These are phyloP conservation scores for Petrolisthes manimaculis DNA, from an alignment of 2,888 invertebrate genomes.

Conservation along the genomic window DNA sequence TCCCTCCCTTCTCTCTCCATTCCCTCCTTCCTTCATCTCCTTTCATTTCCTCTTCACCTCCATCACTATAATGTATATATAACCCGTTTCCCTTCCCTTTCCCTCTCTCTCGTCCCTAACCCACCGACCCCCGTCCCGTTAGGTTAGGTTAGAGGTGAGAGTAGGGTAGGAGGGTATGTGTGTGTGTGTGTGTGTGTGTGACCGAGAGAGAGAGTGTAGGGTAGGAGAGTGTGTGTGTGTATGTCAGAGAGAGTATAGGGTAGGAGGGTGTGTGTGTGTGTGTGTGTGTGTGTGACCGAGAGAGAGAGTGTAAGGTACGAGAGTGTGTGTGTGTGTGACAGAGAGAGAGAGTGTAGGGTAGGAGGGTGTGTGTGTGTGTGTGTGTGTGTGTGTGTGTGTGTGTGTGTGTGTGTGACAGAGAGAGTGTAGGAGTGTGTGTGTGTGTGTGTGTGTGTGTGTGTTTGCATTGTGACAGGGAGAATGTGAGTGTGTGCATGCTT, in stretches of 20 bases:
- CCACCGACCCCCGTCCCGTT: too few species aligned
- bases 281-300: slow-evolving; percentile 7
- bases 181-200: not conserved
- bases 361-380: too few species aligned
- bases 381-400: not conserved
- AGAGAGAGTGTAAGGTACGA: not conserved
- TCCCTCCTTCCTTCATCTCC: not conserved
- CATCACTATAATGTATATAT: not conserved
- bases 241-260: too few species aligned
- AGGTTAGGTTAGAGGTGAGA: too few species aligned
- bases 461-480: slow-evolving; percentile 10
- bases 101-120: not conserved
- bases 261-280: too few species aligned
- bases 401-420: not conserved
- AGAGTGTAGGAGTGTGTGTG: not conserved
- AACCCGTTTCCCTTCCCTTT: not conserved
- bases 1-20: not conserved
- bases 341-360: not conserved
- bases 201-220: too few species aligned
- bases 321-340: not conserved
- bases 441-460: slow-evolving; percentile 22
- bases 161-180: too few species aligned
- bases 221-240: too few species aligned
- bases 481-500: slow-evolving; percentile 2
- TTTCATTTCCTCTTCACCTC: not conserved